A percentile compares a stretch with the other conserved stretches of the same genome.
Evolutionary conservation across 2,888 invertebrate species (phyloP).

Genomic region (Pammene aurita): DNA sequence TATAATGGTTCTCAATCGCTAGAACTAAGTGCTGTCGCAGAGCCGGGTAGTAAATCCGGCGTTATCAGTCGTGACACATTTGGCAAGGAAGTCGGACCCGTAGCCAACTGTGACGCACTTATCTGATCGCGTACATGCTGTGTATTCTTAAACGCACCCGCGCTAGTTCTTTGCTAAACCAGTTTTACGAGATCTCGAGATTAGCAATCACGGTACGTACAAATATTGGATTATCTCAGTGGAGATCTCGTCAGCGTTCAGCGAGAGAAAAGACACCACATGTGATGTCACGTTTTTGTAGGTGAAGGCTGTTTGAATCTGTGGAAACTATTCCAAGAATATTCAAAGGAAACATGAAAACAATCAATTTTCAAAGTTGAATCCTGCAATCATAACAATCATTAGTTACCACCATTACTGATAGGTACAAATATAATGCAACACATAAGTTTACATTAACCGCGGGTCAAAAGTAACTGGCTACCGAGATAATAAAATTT

Average conservation of each 20-base stretch:
- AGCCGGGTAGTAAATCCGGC: constrained; percentile 43
- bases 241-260: too few species aligned
- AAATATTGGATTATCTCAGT: background rate
- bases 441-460: too few species aligned
- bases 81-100: constrained; percentile 69
- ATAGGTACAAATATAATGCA: too few species aligned
- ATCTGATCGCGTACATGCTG: constrained; percentile 42
- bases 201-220: background rate
- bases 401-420: too few species aligned
- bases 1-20: constrained; percentile 13
- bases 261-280: background rate
- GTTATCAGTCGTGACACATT: constrained; percentile 78
- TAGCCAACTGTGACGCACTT: constrained; percentile 74
- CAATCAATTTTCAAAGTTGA: too few species aligned
- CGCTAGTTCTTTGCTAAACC: background rate
- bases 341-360: too few species aligned
- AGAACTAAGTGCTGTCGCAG: constrained; percentile 36
- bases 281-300: too few species aligned
- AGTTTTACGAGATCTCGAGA: background rate
- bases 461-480: too few species aligned
- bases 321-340: too few species aligned
- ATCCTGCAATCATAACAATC: too few species aligned
- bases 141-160: constrained; percentile 5
- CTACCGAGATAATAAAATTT: too few species aligned
- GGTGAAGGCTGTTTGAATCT: too few species aligned